phyloP scores from a whole-genome alignment of 2,797 vertebrate genomes.

The Glyptemys insculpta region DNA sequence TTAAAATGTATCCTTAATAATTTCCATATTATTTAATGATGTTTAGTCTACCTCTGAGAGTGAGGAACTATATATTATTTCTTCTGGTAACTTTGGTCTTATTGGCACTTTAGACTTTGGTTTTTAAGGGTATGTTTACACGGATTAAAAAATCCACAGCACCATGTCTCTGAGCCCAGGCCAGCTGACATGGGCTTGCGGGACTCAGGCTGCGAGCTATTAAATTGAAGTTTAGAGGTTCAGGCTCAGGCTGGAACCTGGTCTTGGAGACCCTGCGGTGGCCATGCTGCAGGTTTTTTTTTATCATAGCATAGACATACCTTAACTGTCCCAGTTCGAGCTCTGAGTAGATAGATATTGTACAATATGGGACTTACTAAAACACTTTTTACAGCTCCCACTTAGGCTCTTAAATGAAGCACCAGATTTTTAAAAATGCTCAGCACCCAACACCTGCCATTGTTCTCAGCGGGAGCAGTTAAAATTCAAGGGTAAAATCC shows the following conservation, averaged over 20 bases:
- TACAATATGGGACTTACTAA: background rate
- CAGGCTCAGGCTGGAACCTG: background rate
- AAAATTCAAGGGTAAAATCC: background rate
- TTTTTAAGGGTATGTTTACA: background rate
- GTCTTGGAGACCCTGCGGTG: background rate
- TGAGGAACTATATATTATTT: background rate
- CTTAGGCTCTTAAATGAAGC: background rate
- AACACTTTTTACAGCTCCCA: background rate
- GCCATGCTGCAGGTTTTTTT: background rate
- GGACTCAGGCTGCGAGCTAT: background rate
- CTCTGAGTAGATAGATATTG: background rate
- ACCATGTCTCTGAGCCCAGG: background rate
- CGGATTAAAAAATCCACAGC: background rate
- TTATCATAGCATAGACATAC: background rate
- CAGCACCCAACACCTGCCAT: background rate
- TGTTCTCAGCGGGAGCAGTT: background rate
- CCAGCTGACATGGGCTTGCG: background rate
- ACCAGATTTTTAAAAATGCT: background rate
- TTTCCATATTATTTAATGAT: background rate
- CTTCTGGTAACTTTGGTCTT: background rate
- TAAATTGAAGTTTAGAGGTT: background rate
- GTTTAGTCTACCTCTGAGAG: background rate
- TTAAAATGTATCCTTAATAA: background rate
- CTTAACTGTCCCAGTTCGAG: background rate
- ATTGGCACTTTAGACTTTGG: background rate